Base-by-base conservation (phyloP, 2,113 vertebrate genomes). In the Centropus unirufus region DNA sequence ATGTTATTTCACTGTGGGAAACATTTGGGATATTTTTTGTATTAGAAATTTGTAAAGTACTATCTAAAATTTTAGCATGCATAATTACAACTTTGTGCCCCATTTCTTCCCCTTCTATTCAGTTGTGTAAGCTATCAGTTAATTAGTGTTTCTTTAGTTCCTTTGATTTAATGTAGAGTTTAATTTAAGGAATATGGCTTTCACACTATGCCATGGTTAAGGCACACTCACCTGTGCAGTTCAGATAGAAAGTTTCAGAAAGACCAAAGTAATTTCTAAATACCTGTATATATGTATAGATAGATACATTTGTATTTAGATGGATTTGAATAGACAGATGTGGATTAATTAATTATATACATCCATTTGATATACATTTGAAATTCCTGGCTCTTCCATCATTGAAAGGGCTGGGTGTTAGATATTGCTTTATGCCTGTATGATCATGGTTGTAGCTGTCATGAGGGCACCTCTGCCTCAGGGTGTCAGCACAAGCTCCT, bases 141-240 rank as follows among this genome's bases (percentile, higher is more conserved):
- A n/a, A 24, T 76, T 87, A 1, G 1, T 85, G 21, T 74, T 69
- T 83, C 8, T 77, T 77, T 12, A 67, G 20, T 74, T 84, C 26
- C 40, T 84, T 80, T 62, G 27, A 39, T 75, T 64, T 57, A 66
- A 8, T 85, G 6, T 42, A 32, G 9, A 51, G 8, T 57, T 86
- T 76, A 44, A 47, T 42, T 67, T 51, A 27, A 70, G 82, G 40
- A 54, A 7, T 15, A n/a, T 2, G 6, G 30, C 18, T 70, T 82
- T 24, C 16, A 30, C 3, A 5, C 7, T 5, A 2, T 64, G 15
- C 10, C 2, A 2, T 49, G 6, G 4, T 59, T 64, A 42, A 68
- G 52, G 20, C 32, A 8, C 7, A 11, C 5, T 57, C 47, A 21
- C 4, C 40, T 79, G 14, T 46, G 18, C 11, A 78, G 42, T 77